A percentile compares a stretch with the other conserved stretches of the same genome.
Conservation (phyloP, 1,140 invertebrate species). For the Geopemphigus sp. region DNA sequence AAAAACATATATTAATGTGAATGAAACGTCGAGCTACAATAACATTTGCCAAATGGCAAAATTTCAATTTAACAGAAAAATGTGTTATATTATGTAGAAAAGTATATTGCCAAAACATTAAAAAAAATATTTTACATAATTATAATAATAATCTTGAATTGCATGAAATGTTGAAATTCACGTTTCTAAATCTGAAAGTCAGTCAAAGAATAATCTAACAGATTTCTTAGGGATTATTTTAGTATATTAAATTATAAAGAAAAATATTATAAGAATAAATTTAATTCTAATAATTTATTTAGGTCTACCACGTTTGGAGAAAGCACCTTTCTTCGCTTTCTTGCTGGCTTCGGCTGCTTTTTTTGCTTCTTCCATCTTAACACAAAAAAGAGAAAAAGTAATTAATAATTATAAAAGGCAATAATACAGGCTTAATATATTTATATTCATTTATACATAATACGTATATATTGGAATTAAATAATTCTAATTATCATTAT, state of each 20-base stretch:
- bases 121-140: neutral
- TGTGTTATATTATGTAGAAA: too few species aligned
- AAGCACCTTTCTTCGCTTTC: constrained; percentile 25
- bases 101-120: constrained; percentile 13
- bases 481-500: too few species aligned
- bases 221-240: too few species aligned
- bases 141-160: neutral
- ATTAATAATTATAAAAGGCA: too few species aligned
- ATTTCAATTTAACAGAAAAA: neutral
- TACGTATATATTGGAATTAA: too few species aligned
- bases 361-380: constrained; percentile 38
- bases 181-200: too few species aligned
- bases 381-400: neutral
- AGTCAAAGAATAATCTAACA: too few species aligned
- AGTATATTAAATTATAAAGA: neutral
- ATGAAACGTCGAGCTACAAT: neutral
- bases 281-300: neutral
- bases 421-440: too few species aligned
- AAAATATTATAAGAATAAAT: neutral
- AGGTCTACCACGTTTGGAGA: neutral
- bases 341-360: constrained; percentile 23
- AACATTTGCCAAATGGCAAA: neutral
- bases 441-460: too few species aligned
- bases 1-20: neutral
- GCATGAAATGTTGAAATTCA: too few species aligned